Evolutionary conservation across 2,888 invertebrate genomes (phyloP), one percentile per base, ranked within the genome.

Genomic region (Actias luna): DNA sequence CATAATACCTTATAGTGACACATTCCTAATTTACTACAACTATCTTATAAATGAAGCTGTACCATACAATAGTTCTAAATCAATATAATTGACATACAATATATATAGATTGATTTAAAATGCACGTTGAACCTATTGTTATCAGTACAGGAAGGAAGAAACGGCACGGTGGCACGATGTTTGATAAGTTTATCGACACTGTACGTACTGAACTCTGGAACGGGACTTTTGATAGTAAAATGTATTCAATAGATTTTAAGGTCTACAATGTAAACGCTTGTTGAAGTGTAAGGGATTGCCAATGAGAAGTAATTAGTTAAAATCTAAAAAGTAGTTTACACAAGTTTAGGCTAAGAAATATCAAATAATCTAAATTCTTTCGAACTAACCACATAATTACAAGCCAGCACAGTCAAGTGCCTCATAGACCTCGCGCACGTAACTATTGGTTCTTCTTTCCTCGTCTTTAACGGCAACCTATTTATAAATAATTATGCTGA

Each of bases 141-240:
- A 55, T 55, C 55, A 29, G 29, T 55, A 55, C 55, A 55, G 55
- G 55, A 55, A 55, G 55, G 55, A 55, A 55, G 12, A 12, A 50
- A 50, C 25, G 46, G n/a, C n/a, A 25, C 46, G 22, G 46, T 29
- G 29, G 55, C 2, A n/a, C 14, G 5, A 55, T n/a, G 29, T 55
- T 16, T 29, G 55, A 55, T 55, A 55, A 29, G 29, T 29, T 29
- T 55, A 29, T 55, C 55, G 29, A 27, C 55, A 12, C 8, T 46
- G 46, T 46, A 39, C 36, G 14, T 25, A 50, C 22, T 50, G 29
- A 29, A 55, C 29, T 55, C n/a, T 55, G 55, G 55, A 55, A 29
- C 55, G 16, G 5, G 29, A 29, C 29, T 25, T 50, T 50, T 10
- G 25, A 50, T 50, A 12, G 25, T 50, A 25, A 46, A 46, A 2